Conservation (phyloP, 2,113 vertebrate species). For the Paramormyrops kingsleyae region DNA sequence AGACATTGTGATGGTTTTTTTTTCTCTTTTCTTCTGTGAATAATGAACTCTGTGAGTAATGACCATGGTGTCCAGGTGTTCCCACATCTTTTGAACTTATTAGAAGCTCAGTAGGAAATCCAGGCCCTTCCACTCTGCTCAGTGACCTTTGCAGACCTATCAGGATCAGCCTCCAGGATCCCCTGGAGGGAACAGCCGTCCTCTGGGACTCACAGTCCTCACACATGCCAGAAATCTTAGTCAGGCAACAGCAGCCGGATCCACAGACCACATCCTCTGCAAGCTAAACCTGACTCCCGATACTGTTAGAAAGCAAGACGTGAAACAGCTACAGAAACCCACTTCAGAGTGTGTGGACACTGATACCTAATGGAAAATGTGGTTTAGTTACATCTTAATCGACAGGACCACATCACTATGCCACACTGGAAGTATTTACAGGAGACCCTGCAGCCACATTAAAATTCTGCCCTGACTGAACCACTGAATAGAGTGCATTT, state of each 20-base stretch:
- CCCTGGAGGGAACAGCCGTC: constrained; percentile 26
- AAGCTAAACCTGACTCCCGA: background rate
- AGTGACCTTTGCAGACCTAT: background rate
- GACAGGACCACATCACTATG: background rate
- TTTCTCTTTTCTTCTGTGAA: too few relatives aligned
- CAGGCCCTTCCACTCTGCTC: background rate
- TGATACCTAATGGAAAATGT: background rate
- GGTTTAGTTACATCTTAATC: background rate
- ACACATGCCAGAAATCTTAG: constrained; percentile 18
- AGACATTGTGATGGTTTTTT: background rate
- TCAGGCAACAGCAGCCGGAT: background rate
- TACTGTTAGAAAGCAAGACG: background rate
- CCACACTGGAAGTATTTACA: background rate
- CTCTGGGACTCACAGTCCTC: constrained; percentile 17
- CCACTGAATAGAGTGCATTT: background rate
- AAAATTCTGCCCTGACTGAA: background rate
- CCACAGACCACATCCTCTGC: background rate
- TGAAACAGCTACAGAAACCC: background rate
- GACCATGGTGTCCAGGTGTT: background rate
- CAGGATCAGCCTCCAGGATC: background rate
- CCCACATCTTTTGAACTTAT: background rate
- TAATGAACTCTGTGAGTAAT: background rate
- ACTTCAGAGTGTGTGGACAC: background rate
- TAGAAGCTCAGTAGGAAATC: background rate
- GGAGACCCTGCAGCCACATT: background rate